Conservation (phyloP, 2,797 vertebrate genomes). For the Oceanodroma leucorhoa region DNA sequence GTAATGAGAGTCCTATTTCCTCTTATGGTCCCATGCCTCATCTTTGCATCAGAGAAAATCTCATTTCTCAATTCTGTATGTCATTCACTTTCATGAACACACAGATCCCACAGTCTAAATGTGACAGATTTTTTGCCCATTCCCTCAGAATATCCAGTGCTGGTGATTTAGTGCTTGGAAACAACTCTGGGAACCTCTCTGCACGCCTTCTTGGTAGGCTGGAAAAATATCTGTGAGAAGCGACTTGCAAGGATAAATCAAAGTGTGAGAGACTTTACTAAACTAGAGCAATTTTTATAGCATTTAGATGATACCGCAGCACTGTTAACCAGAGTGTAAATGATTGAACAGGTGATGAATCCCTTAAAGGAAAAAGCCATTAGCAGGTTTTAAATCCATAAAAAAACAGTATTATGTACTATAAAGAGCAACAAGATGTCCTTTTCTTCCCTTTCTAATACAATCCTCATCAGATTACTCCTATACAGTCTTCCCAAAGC, state of each 20-base stretch:
- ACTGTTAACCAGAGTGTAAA: slow-evolving; percentile 62
- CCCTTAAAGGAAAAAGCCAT: slow-evolving; percentile 58
- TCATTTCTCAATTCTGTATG: background rate
- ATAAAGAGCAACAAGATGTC: slow-evolving; percentile 43
- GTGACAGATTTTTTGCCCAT: background rate
- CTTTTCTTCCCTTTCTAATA: slow-evolving; percentile 30
- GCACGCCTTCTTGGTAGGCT: background rate
- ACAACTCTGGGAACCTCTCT: background rate
- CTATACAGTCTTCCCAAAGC: background rate
- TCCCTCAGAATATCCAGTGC: background rate
- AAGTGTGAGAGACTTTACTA: slow-evolving; percentile 44
- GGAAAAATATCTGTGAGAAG: slow-evolving; percentile 15
- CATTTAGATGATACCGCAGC: slow-evolving; percentile 59
- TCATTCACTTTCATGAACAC: slow-evolving; percentile 32
- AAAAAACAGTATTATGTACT: slow-evolving; percentile 1
- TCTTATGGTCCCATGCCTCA: background rate
- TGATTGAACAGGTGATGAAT: slow-evolving; percentile 66
- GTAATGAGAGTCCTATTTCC: background rate
- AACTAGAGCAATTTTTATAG: slow-evolving; percentile 62
- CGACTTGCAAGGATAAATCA: slow-evolving; percentile 62
- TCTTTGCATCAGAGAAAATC: slow-evolving; percentile 18
- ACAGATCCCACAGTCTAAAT: slow-evolving; percentile 17
- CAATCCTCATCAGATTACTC: slow-evolving; percentile 5
- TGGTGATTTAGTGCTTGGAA: slow-evolving; percentile 36
- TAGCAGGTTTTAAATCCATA: slow-evolving; percentile 52